Conservation (phyloP, 2,113 vertebrate genomes). For the Scopus umbretta region DNA sequence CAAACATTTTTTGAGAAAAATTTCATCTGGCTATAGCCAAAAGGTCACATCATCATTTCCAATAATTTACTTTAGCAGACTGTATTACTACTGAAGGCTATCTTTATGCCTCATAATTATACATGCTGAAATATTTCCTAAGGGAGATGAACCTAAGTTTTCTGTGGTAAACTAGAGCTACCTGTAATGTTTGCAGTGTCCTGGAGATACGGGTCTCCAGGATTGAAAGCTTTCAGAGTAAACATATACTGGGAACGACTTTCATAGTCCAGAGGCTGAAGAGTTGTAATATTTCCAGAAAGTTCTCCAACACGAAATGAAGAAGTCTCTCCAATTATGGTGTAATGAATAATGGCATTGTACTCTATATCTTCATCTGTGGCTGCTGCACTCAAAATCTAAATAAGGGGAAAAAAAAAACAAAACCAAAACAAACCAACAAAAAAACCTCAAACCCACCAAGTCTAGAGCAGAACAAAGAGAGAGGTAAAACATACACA, state of each 20-base stretch:
- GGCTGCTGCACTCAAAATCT: slow-evolving; percentile 56
- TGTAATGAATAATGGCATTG: slow-evolving; percentile 54
- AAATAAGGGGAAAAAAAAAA: background rate
- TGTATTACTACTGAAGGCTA: background rate
- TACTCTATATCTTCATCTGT: slow-evolving; percentile 46
- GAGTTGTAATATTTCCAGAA: slow-evolving; percentile 45
- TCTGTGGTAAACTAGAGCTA: background rate
- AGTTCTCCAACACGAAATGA: slow-evolving; percentile 41
- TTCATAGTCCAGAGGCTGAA: slow-evolving; percentile 59
- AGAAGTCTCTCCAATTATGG: background rate
- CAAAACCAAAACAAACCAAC: background rate
- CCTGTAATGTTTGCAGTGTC: slow-evolving; percentile 57
- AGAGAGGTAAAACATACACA: background rate
- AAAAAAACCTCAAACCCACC: background rate
- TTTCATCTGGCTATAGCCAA: background rate
- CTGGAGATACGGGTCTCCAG: background rate
- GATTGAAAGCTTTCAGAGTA: slow-evolving; percentile 50
- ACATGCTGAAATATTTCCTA: background rate
- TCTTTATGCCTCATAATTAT: background rate
- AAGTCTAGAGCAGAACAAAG: background rate
- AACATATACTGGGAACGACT: background rate
- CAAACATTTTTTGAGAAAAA: background rate
- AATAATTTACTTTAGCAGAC: background rate
- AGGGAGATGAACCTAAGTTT: background rate
- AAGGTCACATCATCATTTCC: background rate